A percentile compares a stretch with the other conserved stretches of the same genome.
phyloP scores from a whole-genome alignment of 35 echinoderm and acorn worm genomes.

The Apostichopus japonicus region DNA sequence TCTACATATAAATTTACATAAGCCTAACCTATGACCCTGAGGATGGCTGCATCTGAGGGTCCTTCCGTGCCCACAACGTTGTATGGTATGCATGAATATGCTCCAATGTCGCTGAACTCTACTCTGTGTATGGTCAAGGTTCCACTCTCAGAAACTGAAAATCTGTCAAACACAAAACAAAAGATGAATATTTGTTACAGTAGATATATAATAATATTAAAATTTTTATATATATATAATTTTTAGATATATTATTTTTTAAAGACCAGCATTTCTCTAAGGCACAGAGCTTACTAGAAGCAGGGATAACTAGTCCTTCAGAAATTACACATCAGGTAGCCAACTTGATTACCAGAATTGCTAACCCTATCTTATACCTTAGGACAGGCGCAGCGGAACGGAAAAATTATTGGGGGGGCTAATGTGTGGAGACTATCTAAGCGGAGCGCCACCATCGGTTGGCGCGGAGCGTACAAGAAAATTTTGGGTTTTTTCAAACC shows the following conservation, averaged over 20 bases:
- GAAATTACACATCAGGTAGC: too few relatives aligned
- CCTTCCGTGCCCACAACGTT: conserved; percentile 82
- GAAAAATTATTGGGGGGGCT: too few relatives aligned
- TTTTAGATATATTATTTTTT: not conserved
- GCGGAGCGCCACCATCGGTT: too few relatives aligned
- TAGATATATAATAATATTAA: not conserved
- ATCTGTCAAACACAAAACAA: conserved; percentile 42
- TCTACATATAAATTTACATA: not conserved
- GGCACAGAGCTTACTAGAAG: too few relatives aligned
- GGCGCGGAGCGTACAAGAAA: too few relatives aligned
- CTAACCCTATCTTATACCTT: too few relatives aligned
- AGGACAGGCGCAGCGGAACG: too few relatives aligned
- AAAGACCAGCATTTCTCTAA: too few relatives aligned
- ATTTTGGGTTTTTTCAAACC: too few relatives aligned
- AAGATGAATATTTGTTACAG: not conserved
- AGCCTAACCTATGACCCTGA: conserved; percentile 68
- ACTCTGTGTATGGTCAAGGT: conserved; percentile 55
- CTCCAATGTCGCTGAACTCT: conserved; percentile 54
- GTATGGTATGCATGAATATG: conserved; percentile 88
- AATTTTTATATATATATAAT: not conserved
- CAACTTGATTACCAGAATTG: too few relatives aligned
- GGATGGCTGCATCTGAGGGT: conserved; percentile 61
- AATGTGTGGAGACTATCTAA: too few relatives aligned
- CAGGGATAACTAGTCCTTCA: too few relatives aligned
- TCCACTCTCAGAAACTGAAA: conserved; percentile 52